Evolutionary conservation across 2,113 vertebrate genomes (phyloP).

Genomic region (Bubo blakistoni): DNA sequence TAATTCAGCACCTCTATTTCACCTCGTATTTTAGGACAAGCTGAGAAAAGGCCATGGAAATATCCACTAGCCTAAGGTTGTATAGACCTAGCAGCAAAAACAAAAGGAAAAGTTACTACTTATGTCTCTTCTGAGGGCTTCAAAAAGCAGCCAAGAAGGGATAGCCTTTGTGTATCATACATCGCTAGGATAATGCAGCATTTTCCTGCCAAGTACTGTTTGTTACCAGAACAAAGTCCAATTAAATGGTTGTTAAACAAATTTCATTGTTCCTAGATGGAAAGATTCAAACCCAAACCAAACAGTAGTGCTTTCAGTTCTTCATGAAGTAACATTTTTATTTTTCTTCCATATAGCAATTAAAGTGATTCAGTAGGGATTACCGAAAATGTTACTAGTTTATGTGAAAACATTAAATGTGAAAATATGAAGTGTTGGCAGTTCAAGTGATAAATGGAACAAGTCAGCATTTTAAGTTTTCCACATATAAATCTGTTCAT

Average conservation of each 20-base stretch:
- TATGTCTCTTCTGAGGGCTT: not conserved
- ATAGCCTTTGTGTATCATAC: not conserved
- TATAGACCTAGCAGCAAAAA: not conserved
- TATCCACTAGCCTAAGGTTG: not conserved
- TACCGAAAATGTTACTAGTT: not conserved
- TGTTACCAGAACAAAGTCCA: not conserved
- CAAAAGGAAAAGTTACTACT: not conserved
- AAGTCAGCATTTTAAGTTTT: not conserved
- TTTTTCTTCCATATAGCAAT: not conserved
- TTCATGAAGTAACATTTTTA: not conserved
- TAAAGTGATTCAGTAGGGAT: not conserved
- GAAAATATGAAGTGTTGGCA: not conserved
- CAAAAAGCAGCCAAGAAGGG: not conserved
- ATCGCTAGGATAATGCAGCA: not conserved
- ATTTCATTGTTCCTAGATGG: not conserved
- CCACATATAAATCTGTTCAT: not conserved
- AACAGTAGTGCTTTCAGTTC: not conserved
- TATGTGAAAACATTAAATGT: not conserved
- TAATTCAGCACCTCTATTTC: not conserved
- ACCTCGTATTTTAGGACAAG: not conserved
- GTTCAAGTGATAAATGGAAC: not conserved
- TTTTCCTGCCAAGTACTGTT: not conserved
- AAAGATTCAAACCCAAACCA: rapidly evolving
- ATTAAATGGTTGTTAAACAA: not conserved
- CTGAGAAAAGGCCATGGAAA: not conserved